Base-by-base conservation (phyloP, 37 sponge, comb jelly and placozoan genomes). In the Halichondria panicea region DNA sequence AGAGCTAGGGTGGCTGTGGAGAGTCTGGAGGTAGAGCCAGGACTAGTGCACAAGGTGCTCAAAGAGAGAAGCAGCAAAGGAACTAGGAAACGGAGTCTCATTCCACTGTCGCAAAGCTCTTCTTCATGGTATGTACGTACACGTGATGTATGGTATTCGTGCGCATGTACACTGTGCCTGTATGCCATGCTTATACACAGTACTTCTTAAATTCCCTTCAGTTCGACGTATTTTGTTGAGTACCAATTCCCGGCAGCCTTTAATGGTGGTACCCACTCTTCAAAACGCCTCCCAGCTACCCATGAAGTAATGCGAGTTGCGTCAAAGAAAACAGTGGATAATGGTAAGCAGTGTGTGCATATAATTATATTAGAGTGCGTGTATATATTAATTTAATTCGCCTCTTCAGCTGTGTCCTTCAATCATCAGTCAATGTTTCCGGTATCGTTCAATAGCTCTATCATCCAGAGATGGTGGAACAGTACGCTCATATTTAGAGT, bases 401-500 rank as follows among this genome's bases (percentile, higher is more conserved):
- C 43, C 41, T 15, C 34, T 76, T 0, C 74, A 91, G 91, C 43
- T 45, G 88, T 85, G 18, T 21, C 30, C 27, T 86, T 91, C 66
- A 81, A 56, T 38, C 87, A 91, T 46, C 55, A 79, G 18, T 91
- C 88, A 3, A 65, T 81, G 60, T 91, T 86, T 36, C 83, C 91
- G n/a, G 63, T 81, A 35, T 40, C 8, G 12, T 81, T 91, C 69
- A 71, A 31, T 22, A 70, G 83, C 37, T 36, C 25, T 15, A 73
- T 71, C 11, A 71, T 85, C 44, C 46, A 38, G 11, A 39, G 72
- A 22, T 91, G 88, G 91, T 85, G 86, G 83, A 58, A 70, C 31
- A 46, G 45, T 52, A 2, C 38, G 19, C 61, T 91, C 3, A 40
- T 85, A 38, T 85, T 91, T 42, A 76, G 74, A 44, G 78, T 91